Conservation (phyloP, 2,888 invertebrate genomes). For the Agrochola litura region DNA sequence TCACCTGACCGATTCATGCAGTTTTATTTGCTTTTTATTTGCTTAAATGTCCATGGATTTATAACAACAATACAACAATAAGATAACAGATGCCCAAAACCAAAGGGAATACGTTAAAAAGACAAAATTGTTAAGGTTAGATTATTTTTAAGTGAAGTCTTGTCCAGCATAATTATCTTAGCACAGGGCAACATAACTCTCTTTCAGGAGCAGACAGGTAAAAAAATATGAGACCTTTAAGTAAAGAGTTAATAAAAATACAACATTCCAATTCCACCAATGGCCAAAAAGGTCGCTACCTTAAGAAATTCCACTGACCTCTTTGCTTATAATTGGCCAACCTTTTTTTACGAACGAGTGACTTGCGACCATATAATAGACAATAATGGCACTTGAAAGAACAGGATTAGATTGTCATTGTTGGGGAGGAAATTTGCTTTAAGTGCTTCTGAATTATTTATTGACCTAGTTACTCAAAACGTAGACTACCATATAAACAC, state of each 20-base stretch:
- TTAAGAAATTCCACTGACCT: constrained; percentile 14
- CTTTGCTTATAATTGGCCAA: constrained; percentile 24
- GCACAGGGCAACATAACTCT: too few species aligned
- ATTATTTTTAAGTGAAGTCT: background rate
- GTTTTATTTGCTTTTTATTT: too few species aligned
- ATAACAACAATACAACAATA: too few species aligned
- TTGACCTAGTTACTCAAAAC: constrained; percentile 1
- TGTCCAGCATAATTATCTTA: background rate
- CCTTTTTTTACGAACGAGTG: background rate
- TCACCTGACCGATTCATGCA: too few species aligned
- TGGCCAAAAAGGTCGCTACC: background rate
- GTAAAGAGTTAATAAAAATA: constrained; percentile 11
- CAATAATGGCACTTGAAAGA: constrained; percentile 32
- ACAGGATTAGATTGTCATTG: constrained; percentile 36
- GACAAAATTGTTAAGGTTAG: too few species aligned
- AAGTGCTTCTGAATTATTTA: constrained; percentile 37
- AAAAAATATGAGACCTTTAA: background rate
- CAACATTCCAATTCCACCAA: background rate
- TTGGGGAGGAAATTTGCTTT: constrained; percentile 14
- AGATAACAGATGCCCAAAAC: too few species aligned
- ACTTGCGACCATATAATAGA: constrained; percentile 30
- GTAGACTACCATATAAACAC: background rate
- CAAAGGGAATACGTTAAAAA: too few species aligned
- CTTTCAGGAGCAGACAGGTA: background rate
- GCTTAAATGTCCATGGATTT: too few species aligned